These are phyloP conservation scores for Bibio marci DNA, from an alignment of 2,888 invertebrate species.

Conservation along the genomic window DNA sequence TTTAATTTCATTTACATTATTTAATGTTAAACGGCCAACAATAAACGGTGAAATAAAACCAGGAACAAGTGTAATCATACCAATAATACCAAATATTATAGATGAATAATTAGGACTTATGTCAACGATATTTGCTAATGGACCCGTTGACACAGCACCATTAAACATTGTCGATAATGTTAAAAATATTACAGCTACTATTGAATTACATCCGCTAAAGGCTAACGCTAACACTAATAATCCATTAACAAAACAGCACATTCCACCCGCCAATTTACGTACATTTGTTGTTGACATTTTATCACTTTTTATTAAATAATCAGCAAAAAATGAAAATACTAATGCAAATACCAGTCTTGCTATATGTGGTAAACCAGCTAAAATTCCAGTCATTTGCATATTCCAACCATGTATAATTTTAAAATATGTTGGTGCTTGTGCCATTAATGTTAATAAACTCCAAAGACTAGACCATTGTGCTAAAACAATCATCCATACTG, in stretches of 20 bases:
- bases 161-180: constrained; percentile 43
- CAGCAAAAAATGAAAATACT: constrained; percentile 36
- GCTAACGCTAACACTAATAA: constrained; percentile 41
- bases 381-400: constrained; percentile 41
- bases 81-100: constrained; percentile 41
- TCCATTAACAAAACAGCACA: constrained; percentile 42
- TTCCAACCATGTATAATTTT: constrained; percentile 50
- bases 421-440: constrained; percentile 53
- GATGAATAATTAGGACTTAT: constrained; percentile 43
- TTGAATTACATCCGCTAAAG: constrained; percentile 42
- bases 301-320: constrained; percentile 37
- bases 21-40: constrained; percentile 41
- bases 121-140: constrained; percentile 47
- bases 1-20: constrained; percentile 33
- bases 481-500: constrained; percentile 42
- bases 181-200: constrained; percentile 39
- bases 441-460: constrained; percentile 49
- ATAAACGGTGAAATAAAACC: constrained; percentile 44
- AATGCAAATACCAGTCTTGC: constrained; percentile 40
- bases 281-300: constrained; percentile 42
- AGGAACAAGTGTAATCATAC: constrained; percentile 36
- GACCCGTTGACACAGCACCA: constrained; percentile 49
- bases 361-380: constrained; percentile 45
- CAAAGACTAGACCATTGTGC: neutral
- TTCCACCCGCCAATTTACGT: constrained; percentile 41